Percentiles rank a stretch among this genome's conserved stretches.
Conservation (phyloP, 2,113 vertebrate genomes). For the Nansenia antarctica region DNA sequence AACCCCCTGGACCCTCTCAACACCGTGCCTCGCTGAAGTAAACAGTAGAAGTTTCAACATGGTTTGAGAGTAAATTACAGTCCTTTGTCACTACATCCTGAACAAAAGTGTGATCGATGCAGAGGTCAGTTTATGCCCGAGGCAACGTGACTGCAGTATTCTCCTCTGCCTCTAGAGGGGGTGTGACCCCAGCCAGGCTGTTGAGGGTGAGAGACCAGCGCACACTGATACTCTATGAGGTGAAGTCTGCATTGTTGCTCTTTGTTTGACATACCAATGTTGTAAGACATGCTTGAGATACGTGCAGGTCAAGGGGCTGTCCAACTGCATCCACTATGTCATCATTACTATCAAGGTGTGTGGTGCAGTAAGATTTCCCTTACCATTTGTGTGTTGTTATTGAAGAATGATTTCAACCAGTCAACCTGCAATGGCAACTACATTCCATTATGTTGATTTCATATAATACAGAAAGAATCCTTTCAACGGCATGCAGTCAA, state of each 20-base stretch:
- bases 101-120: neutral
- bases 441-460: too few relatives aligned
- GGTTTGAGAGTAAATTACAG: neutral
- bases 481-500: too few relatives aligned
- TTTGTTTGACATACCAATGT: neutral
- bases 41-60: neutral
- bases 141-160: conserved; percentile 42
- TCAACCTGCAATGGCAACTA: too few relatives aligned
- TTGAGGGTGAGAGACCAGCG: conserved; percentile 25
- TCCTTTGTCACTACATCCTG: neutral
- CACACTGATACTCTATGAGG: neutral
- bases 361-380: too few relatives aligned
- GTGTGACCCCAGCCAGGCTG: conserved; percentile 49
- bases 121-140: too few relatives aligned
- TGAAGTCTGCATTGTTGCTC: neutral
- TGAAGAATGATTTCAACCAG: too few relatives aligned
- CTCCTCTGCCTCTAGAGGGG: conserved; percentile 64
- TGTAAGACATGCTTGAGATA: neutral
- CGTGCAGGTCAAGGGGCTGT: too few relatives aligned
- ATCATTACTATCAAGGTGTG: too few relatives aligned
- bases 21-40: neutral
- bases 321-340: too few relatives aligned
- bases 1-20: neutral
- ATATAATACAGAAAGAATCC: too few relatives aligned
- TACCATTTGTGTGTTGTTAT: too few relatives aligned